Evolutionary conservation across 2,797 vertebrate species (phyloP).

Genomic region (Takifugu ocellatus): DNA sequence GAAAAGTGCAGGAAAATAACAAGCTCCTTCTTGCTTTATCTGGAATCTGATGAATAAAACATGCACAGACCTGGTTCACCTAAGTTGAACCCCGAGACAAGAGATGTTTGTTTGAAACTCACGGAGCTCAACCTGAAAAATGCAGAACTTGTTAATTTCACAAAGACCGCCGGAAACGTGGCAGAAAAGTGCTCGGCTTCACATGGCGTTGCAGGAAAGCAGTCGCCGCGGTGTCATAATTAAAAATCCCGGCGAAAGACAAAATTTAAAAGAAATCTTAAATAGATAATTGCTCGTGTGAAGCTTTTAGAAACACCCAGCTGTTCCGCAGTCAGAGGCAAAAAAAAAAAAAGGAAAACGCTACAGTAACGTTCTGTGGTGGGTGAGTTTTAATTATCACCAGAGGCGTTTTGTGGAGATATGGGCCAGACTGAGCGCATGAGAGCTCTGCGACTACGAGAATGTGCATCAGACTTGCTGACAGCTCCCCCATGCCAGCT

Average conservation of each 20-base stretch:
- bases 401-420: slow-evolving; percentile 23
- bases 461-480: neutral
- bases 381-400: slow-evolving; percentile 34
- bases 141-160: neutral
- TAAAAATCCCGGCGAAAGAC: neutral
- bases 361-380: slow-evolving; percentile 7
- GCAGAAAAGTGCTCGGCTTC: neutral
- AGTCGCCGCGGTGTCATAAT: slow-evolving; percentile 2
- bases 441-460: neutral
- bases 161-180: neutral
- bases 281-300: slow-evolving; percentile 11
- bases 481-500: neutral
- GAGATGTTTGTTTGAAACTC: neutral
- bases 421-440: slow-evolving; percentile 15
- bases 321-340: slow-evolving; percentile 3
- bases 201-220: neutral
- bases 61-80: no score
- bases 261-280: slow-evolving; percentile 5
- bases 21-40: no score
- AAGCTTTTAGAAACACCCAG: slow-evolving; percentile 10
- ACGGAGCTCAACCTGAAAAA: neutral
- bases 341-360: slow-evolving; percentile 7
- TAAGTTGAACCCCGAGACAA: no score
- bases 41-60: no score
- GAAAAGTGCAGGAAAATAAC: no score